Evolutionary conservation across 2,113 vertebrate species (phyloP).

Genomic region (Hystrix cristata): DNA sequence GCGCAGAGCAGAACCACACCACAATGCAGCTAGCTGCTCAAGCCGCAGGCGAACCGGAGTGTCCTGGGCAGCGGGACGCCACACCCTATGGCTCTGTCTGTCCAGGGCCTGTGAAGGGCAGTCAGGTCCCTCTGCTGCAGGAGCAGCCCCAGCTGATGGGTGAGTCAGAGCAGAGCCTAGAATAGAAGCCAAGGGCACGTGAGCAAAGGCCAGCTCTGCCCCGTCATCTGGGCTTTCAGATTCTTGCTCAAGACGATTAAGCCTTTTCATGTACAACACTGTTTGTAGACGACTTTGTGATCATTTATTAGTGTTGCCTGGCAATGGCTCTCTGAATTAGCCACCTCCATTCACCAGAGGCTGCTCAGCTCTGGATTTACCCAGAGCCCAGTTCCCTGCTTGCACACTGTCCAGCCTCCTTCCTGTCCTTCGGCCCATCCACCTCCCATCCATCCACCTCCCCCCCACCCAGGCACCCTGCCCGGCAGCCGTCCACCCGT

Average conservation of each 20-base stretch:
- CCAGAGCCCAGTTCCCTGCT: neutral
- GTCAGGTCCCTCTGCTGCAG: too few species aligned
- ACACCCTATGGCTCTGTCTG: neutral
- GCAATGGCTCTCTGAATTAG: neutral
- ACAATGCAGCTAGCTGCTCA: neutral
- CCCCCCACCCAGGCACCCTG: too few species aligned
- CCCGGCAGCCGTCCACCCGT: neutral
- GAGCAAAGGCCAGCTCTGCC: neutral
- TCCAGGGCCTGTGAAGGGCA: neutral
- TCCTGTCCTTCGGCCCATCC: neutral
- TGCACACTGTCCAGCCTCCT: neutral
- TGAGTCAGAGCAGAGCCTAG: constrained; percentile 73
- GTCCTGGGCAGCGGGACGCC: neutral
- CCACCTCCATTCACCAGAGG: neutral
- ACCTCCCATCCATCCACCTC: neutral
- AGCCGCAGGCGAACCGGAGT: neutral
- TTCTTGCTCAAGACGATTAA: constrained; percentile 52
- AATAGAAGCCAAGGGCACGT: constrained; percentile 71
- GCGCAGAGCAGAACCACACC: neutral
- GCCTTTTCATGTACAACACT: constrained; percentile 15
- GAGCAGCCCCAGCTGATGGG: constrained; percentile 2
- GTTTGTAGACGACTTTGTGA: constrained; percentile 1
- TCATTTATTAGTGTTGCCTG: constrained; percentile 56
- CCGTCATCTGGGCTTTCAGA: neutral
- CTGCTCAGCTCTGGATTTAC: neutral